These are phyloP conservation scores for Choloepus hoffmanni DNA, from an alignment of 2,113 vertebrate species.

Conservation along the genomic window DNA sequence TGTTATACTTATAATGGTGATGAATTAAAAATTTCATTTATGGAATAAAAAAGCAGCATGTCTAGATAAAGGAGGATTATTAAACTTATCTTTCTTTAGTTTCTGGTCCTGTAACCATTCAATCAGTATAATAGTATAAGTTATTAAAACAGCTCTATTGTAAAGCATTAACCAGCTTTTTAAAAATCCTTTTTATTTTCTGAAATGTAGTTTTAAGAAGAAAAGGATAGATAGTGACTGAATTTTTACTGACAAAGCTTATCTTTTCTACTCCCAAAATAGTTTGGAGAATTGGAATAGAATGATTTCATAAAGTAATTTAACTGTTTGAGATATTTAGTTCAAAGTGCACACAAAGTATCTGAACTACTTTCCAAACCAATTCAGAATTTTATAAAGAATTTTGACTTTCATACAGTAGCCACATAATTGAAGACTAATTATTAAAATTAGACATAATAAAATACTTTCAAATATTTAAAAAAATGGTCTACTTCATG, in stretches of 20 bases:
- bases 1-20: slow-evolving; percentile 75
- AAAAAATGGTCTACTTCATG: neutral
- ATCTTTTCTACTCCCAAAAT: slow-evolving; percentile 60
- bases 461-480: neutral
- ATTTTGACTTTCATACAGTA: neutral
- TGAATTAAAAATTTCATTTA: slow-evolving; percentile 77
- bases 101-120: slow-evolving; percentile 62
- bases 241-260: slow-evolving; percentile 58
- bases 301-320: slow-evolving; percentile 68
- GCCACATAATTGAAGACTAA: slow-evolving; percentile 34
- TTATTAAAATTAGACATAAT: slow-evolving; percentile 1
- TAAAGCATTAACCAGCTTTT: slow-evolving; percentile 56
- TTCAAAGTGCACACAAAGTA: neutral
- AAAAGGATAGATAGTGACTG: slow-evolving; percentile 60
- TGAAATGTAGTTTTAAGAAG: slow-evolving; percentile 59
- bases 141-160: slow-evolving; percentile 70
- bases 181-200: slow-evolving; percentile 17
- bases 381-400: slow-evolving; percentile 42
- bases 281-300: slow-evolving; percentile 48
- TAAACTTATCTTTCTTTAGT: slow-evolving; percentile 79
- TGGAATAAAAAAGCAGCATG: slow-evolving; percentile 59
- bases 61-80: slow-evolving; percentile 79
- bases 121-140: slow-evolving; percentile 66
- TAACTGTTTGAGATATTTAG: slow-evolving; percentile 45
- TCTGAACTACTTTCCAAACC: neutral